phyloP scores from a whole-genome alignment of 1,140 invertebrate genomes.

The Pseudobourletiella spinata region DNA sequence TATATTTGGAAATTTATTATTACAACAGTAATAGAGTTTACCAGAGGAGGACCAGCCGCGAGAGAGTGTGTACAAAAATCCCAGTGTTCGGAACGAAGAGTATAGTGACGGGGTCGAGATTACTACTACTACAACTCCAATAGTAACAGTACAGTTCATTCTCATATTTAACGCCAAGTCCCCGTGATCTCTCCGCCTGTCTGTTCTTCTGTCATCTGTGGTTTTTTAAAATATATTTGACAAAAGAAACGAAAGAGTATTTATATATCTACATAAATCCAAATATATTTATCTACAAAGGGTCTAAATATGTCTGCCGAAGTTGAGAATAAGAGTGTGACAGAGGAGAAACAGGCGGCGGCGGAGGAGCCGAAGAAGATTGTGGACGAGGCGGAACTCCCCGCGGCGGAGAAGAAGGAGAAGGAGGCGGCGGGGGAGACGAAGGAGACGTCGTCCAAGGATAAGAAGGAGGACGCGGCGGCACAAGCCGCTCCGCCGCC shows the following conservation, averaged over 20 bases:
- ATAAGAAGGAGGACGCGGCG: conserved; percentile 49
- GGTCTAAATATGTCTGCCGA: conserved; percentile 27
- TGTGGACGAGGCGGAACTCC: conserved; percentile 48
- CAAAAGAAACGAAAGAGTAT: no score
- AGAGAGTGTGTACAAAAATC: no score
- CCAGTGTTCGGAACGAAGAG: no score
- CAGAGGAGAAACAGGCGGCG: conserved; percentile 10
- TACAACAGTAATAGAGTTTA: background rate
- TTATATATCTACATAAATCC: background rate
- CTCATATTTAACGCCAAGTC: no score
- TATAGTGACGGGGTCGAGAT: no score
- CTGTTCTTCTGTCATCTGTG: no score
- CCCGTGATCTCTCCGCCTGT: no score
- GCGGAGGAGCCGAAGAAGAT: conserved; percentile 47
- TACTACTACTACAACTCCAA: no score
- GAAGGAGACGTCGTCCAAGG: conserved; percentile 47
- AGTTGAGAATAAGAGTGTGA: conserved; percentile 25
- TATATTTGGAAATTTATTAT: no score
- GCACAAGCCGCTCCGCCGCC: conserved; percentile 57
- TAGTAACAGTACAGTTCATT: no score
- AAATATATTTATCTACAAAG: background rate
- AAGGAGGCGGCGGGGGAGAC: conserved; percentile 55
- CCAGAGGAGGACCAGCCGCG: background rate
- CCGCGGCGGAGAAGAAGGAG: conserved; percentile 48
- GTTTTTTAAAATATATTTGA: no score